Conservation (phyloP, 2,797 vertebrate genomes). For the Lacerta bilineata region DNA sequence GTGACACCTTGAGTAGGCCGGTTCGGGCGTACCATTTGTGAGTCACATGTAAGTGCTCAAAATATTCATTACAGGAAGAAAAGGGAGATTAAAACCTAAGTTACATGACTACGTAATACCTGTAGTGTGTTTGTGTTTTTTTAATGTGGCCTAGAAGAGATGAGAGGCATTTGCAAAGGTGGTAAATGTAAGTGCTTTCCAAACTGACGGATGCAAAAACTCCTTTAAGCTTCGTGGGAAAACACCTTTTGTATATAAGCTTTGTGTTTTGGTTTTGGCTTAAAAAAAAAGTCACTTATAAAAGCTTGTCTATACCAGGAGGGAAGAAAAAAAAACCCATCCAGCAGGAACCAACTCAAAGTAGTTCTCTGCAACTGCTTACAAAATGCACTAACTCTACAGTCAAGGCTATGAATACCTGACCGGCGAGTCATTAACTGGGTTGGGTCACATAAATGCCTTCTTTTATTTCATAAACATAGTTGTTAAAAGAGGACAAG, state of each 20-base stretch:
- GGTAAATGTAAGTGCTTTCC: neutral
- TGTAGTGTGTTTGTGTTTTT: neutral
- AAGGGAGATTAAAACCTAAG: neutral
- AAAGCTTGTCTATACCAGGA: neutral
- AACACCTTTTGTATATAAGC: neutral
- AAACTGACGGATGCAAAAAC: neutral
- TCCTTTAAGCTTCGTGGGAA: neutral
- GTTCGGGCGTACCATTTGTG: neutral
- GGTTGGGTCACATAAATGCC: neutral
- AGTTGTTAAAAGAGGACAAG: neutral
- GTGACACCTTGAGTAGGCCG: no score
- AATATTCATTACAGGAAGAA: neutral
- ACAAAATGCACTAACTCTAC: conserved; percentile 10
- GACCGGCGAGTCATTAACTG: neutral
- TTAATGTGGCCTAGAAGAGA: neutral
- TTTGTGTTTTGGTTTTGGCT: neutral
- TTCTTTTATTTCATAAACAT: conserved; percentile 3
- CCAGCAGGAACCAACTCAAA: neutral
- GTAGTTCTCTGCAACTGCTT: neutral
- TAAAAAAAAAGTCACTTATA: neutral
- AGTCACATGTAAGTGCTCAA: neutral
- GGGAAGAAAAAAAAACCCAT: neutral
- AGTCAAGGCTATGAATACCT: neutral
- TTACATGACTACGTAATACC: neutral
- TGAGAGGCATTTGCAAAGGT: neutral